Base-by-base conservation (phyloP, 1,140 invertebrate genomes). In the Trachymyrmex septentrionalis region DNA sequence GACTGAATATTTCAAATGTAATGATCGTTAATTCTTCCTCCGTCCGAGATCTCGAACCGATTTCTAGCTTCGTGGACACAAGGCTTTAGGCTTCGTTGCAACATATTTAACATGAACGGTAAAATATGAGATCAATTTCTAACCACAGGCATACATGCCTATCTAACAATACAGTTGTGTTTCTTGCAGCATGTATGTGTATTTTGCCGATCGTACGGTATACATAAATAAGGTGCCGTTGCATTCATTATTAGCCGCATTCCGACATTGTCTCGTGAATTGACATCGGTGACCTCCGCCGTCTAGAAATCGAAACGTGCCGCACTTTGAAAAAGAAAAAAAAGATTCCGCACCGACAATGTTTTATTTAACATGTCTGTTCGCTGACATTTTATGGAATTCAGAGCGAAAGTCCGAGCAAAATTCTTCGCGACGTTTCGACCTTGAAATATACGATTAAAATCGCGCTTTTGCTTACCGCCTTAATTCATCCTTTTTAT, bases 301-400 rank as follows among this genome's bases (percentile, higher is more conserved):
- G 76, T 89, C 76, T 86, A 89, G 82, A 89, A 89, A 88, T 77
- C 44, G 38, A 89, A 69, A 88, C 84, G 75, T 88, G 75, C 72
- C 75, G 14, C 19, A 76, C 48, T 55, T 53, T 19, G 10, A 55
- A 24, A 81, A 69, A 38, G 12, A 77, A 53, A 69, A 66, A 67
- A 78, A 10, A 78, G 55, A 81, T 69, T 66, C 44, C 12, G 4
- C 0, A 2, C 12, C 24, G 48, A 16, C 55, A 34, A 16, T 75
- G 55, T 44, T 82, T 44, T 48, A 44, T 44, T 77, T 57, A 64
- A 69, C 5, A 21, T 24, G 7, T 6, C 12, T 10, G 24, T 44
- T 44, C 10, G 27, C 53, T 19, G 21, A 50, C 14, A 34, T 34
- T 73, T 50, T 63, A 21, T 27, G 38, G 27, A 63, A 61, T 63